Conservation (phyloP, 1,140 invertebrate genomes). For the Drosophila oshimai region DNA sequence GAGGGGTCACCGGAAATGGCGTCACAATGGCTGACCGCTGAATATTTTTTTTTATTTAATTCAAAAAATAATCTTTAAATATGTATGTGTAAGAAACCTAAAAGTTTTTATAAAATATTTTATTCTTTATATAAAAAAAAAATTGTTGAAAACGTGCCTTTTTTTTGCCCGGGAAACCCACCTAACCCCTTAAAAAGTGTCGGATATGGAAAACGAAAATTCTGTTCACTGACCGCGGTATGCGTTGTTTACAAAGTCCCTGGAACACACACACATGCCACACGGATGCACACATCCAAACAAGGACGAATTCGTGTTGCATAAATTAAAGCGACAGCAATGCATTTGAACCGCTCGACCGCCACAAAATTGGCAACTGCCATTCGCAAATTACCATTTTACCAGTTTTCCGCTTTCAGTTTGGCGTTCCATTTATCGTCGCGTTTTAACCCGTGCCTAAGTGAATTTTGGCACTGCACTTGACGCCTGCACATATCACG, state of each 20-base stretch:
- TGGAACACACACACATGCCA: slow-evolving; percentile 3
- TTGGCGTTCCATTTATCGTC: slow-evolving; percentile 29
- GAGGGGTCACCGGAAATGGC: no score
- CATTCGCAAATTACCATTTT: slow-evolving; percentile 42
- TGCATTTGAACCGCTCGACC: slow-evolving; percentile 50
- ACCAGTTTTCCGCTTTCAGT: slow-evolving; percentile 3
- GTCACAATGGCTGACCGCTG: no score
- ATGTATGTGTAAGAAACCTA: no score
- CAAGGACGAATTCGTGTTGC: slow-evolving; percentile 24
- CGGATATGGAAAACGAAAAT: slow-evolving; percentile 49
- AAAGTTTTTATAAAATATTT: no score
- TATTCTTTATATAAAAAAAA: no score
- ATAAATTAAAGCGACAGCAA: slow-evolving; percentile 59
- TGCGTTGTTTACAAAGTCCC: slow-evolving; percentile 56
- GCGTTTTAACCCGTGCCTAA: slow-evolving; percentile 30
- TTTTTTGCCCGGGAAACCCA: no score
- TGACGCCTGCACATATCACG: slow-evolving; percentile 32
- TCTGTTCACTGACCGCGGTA: slow-evolving; percentile 51
- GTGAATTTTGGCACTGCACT: slow-evolving; percentile 46
- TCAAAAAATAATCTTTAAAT: no score
- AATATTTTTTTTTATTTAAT: no score
- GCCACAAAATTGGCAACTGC: slow-evolving; percentile 59
- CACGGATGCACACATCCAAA: no score
- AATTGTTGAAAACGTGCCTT: no score
- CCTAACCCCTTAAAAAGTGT: no score